These are phyloP conservation scores for human DNA, from an alignment of 2,113 vertebrate genomes.

Conservation along the genomic window DNA sequence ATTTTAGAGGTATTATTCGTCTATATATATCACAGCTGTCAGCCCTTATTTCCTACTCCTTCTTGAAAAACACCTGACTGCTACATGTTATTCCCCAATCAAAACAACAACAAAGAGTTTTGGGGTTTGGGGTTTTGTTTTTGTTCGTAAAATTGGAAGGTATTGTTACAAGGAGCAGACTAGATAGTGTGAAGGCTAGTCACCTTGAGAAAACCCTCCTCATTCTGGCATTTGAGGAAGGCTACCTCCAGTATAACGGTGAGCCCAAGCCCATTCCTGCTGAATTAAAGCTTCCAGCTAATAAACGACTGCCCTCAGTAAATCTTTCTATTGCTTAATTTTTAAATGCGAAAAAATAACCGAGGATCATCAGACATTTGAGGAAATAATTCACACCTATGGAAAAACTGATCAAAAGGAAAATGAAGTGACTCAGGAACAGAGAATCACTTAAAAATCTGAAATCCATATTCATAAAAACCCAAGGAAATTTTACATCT, in stretches of 20 bases:
- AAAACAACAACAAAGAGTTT: not conserved
- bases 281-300: not conserved
- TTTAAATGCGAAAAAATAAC: not conserved
- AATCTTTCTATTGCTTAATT: not conserved
- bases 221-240: not conserved
- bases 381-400: not conserved
- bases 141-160: not conserved
- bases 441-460: not conserved
- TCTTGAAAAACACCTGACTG: not conserved
- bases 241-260: not conserved
- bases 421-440: slow-evolving; percentile 4
- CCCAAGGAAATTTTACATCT: not conserved
- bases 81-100: not conserved
- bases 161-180: not conserved
- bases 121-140: not conserved
- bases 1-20: not conserved
- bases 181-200: not conserved
- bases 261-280: not conserved
- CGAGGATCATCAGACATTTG: not conserved
- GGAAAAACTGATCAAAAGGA: not conserved
- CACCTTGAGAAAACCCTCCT: not conserved
- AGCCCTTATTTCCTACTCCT: not conserved
- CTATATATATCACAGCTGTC: not conserved
- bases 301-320: not conserved
- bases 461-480: not conserved